A percentile compares a stretch with the other conserved stretches of the same genome.
These are phyloP conservation scores for Epicampocera succincta DNA, from an alignment of 2,888 invertebrate genomes.

Conservation along the genomic window DNA sequence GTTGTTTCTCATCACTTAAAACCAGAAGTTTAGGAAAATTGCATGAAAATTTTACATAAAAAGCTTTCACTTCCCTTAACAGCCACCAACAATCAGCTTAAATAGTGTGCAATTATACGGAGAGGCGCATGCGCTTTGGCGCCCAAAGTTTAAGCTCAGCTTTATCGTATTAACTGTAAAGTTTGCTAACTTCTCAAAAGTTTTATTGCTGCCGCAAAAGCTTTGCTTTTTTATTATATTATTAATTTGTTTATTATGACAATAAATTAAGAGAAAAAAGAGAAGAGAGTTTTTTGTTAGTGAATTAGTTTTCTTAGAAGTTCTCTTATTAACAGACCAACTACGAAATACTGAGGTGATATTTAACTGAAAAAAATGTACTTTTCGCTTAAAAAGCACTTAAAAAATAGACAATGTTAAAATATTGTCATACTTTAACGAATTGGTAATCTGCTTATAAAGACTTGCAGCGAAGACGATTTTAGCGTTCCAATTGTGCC, in stretches of 20 bases:
- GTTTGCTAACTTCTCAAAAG: slow-evolving; percentile 64
- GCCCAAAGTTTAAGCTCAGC: slow-evolving; percentile 44
- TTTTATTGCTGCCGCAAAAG: slow-evolving; percentile 44
- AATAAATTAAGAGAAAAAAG: slow-evolving; percentile 17
- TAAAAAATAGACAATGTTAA: not conserved
- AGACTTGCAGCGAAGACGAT: too few species aligned
- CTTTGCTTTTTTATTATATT: slow-evolving; percentile 4
- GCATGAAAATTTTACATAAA: slow-evolving; percentile 54
- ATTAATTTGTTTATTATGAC: not conserved
- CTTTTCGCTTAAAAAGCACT: not conserved
- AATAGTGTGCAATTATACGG: not conserved
- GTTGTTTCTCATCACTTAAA: slow-evolving; percentile 51
- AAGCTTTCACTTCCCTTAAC: slow-evolving; percentile 63
- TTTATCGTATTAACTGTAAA: slow-evolving; percentile 39
- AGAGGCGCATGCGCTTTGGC: slow-evolving; percentile 19
- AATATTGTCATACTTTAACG: too few species aligned
- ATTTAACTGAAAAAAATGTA: not conserved
- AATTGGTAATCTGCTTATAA: too few species aligned
- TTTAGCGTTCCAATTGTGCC: too few species aligned
- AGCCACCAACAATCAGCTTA: slow-evolving; percentile 30
- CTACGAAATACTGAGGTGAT: slow-evolving; percentile 2
- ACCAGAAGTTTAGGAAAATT: slow-evolving; percentile 54
- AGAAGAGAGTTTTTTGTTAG: slow-evolving; percentile 4
- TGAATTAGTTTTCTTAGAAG: slow-evolving; percentile 5
- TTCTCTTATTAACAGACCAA: slow-evolving; percentile 20